Evolutionary conservation across 37 sponge, comb jelly and placozoan species (phyloP).

Genomic region (Diacarnus erythraeanus): DNA sequence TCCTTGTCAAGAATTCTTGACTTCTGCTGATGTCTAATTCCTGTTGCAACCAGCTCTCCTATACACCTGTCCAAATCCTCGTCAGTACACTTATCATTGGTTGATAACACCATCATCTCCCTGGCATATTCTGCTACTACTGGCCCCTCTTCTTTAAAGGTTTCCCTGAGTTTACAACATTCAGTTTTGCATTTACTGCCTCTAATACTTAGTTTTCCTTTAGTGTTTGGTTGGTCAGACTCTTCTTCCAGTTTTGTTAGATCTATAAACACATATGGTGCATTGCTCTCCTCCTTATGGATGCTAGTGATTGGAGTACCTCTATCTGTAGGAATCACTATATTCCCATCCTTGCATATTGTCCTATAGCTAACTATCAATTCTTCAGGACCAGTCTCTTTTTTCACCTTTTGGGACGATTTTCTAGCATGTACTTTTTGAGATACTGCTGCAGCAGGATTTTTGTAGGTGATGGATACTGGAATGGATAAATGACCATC

Average conservation of each 20-base stretch:
- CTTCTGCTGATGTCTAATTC: neutral
- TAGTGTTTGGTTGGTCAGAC: neutral
- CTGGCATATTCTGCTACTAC: neutral
- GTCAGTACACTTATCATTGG: neutral
- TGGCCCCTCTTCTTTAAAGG: neutral
- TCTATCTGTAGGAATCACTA: neutral
- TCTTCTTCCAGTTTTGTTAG: neutral
- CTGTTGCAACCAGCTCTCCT: neutral
- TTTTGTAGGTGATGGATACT: too few relatives aligned
- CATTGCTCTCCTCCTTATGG: too few relatives aligned
- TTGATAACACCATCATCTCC: neutral
- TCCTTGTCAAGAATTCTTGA: neutral
- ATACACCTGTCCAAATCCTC: neutral
- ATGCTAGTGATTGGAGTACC: too few relatives aligned
- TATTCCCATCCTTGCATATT: neutral
- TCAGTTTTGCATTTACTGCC: neutral
- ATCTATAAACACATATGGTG: neutral
- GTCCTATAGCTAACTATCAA: neutral
- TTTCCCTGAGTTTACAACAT: neutral
- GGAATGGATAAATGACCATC: too few relatives aligned
- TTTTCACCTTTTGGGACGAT: neutral
- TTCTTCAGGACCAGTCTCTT: neutral
- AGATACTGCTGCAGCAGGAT: too few relatives aligned
- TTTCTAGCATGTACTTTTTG: too few relatives aligned
- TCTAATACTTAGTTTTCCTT: neutral